A percentile compares a stretch with the other conserved stretches of the same genome.
Evolutionary conservation across 2,888 invertebrate species (phyloP).

Genomic region (Ypsolopha sequella): DNA sequence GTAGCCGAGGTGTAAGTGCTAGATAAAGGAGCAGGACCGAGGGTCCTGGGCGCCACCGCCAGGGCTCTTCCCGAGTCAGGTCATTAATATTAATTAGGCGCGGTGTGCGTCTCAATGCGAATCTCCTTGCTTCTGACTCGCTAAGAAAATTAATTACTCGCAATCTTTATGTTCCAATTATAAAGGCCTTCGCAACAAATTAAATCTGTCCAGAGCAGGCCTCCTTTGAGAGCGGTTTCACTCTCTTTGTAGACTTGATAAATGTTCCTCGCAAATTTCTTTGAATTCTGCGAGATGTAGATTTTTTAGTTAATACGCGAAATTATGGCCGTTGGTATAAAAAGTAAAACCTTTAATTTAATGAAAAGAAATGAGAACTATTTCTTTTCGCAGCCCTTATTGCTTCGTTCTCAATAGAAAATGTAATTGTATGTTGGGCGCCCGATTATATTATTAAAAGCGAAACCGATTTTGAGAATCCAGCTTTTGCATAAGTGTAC

Average conservation of each 20-base stretch:
- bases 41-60: conserved; percentile 16
- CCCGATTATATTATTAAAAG: conserved; percentile 46
- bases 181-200: conserved; percentile 72
- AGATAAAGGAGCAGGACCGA: conserved; percentile 30
- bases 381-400: conserved; percentile 25
- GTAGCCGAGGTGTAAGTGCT: conserved; percentile 15
- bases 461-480: conserved; percentile 51
- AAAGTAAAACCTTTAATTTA: conserved; percentile 28
- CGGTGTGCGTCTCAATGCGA: conserved; percentile 57
- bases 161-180: conserved; percentile 72
- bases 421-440: conserved; percentile 58
- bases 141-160: conserved; percentile 71
- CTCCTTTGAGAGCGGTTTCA: conserved; percentile 68
- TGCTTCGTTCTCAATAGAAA: conserved; percentile 26
- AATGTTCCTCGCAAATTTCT: conserved; percentile 64
- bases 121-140: conserved; percentile 68
- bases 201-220: conserved; percentile 70
- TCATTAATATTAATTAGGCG: conserved; percentile 70
- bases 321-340: conserved; percentile 38
- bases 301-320: conserved; percentile 51
- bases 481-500: conserved; percentile 63
- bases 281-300: conserved; percentile 53
- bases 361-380: conserved; percentile 34
- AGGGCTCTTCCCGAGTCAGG: conserved; percentile 50
- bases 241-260: conserved; percentile 70